Evolutionary conservation across 2,888 invertebrate genomes (phyloP).

Genomic region (Hipparchia semele): DNA sequence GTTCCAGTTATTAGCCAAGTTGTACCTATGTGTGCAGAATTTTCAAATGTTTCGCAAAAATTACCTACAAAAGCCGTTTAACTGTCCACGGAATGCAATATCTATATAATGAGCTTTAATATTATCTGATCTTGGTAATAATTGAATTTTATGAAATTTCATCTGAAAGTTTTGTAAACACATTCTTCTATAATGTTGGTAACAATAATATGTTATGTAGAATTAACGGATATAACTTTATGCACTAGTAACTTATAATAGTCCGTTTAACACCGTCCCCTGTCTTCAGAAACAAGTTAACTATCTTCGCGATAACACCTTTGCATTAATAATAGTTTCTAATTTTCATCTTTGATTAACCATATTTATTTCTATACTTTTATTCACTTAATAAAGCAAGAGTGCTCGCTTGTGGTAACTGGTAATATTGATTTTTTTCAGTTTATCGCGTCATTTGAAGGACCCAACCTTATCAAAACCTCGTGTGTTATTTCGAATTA

Average conservation of each 20-base stretch:
- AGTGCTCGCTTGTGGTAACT: no score
- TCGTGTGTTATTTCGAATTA: no score
- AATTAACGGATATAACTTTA: constrained; percentile 25
- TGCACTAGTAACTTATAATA: constrained; percentile 13
- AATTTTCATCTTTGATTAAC: background rate
- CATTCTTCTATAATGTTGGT: constrained; percentile 27
- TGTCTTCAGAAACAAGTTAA: background rate
- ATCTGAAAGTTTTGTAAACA: constrained; percentile 17
- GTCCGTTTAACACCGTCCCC: background rate
- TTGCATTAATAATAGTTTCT: background rate
- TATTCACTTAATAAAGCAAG: no score
- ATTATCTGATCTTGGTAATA: constrained; percentile 18
- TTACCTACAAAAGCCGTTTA: constrained; percentile 11
- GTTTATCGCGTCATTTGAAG: no score
- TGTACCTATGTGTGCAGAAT: constrained; percentile 17
- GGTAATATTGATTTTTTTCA: no score
- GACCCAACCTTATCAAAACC: no score
- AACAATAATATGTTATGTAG: constrained; percentile 26
- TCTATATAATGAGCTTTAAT: constrained; percentile 15
- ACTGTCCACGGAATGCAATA: constrained; percentile 16
- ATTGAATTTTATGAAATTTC: constrained; percentile 25
- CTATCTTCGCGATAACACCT: background rate
- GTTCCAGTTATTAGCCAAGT: constrained; percentile 17
- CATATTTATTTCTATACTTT: no score
- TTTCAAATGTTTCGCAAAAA: constrained; percentile 22